Base-by-base conservation (phyloP, 2,888 invertebrate genomes). In the Agriopis aurantiaria region DNA sequence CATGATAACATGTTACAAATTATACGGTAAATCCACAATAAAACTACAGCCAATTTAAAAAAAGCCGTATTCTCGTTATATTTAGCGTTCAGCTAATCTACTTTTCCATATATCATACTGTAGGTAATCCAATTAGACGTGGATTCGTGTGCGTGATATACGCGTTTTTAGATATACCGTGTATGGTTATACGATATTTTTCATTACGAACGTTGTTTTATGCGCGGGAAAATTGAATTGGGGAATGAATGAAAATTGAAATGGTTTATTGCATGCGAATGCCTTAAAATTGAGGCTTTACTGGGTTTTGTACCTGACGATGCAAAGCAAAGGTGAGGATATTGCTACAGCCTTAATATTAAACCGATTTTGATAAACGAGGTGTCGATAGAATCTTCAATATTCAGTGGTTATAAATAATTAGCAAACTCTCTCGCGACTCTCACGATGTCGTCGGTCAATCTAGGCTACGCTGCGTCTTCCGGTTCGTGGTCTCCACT, bases 101-200 rank as follows among this genome's bases (percentile, higher is more conserved):
- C 52, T 56, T 65, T 45, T 9, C 23, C 65, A 69, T 69, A 62
- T 57, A 65, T 69, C 69, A 69, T 65, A 62, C 56, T 10, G 56
- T 69, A n/a, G n/a, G n/a, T n/a, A 69, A 69, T 65, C 69, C 69
- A 69, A 65, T 69, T 69, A 69, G 65, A 65, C 51, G 17, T 9
- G 49, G 64, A 49, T 61, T 40, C 52, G 53, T n/a, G 43, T 49
- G 33, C 46, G 23, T 53, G 45, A 68, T 65, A 60, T 59, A 65
- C 61, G 57, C 40, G 14, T 64, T 59, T 59, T 55, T 46, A 45
- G 53, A 46, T 62, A 61, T 10, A 51, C 23, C 11, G 23, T 53
- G 5, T 43, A 43, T 7, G 23, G 51, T 43, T 59, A 53, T 59
- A 59, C 59, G 59, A 40, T 52, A 10, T 62, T 62, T 67, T 62